These are phyloP conservation scores for Vidua macroura DNA, from an alignment of 2,113 vertebrate genomes.

Conservation along the genomic window DNA sequence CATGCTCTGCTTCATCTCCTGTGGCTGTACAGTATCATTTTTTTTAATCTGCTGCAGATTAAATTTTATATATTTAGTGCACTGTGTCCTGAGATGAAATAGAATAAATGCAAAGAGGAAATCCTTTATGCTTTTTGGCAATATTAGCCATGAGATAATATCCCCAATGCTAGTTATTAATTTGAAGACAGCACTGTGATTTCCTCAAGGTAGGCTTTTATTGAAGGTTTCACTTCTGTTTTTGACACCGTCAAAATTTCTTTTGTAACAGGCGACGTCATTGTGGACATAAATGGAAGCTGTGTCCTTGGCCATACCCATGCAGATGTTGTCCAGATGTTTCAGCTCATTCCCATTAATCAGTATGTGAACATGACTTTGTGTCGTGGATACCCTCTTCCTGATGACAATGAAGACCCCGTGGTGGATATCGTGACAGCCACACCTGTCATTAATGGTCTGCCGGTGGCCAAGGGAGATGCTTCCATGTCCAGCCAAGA, in stretches of 20 bases:
- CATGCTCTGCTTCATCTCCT: not conserved
- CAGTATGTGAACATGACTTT: constrained; percentile 94
- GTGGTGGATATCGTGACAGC: constrained; percentile 75
- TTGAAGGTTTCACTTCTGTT: not conserved
- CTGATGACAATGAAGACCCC: constrained; percentile 85
- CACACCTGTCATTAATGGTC: constrained; percentile 80
- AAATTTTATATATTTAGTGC: constrained; percentile 45
- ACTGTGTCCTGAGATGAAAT: not conserved
- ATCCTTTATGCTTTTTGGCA: not conserved
- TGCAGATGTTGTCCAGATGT: constrained; percentile 98
- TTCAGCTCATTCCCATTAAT: constrained; percentile 90
- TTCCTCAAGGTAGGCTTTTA: not conserved
- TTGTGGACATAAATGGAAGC: constrained; percentile 91
- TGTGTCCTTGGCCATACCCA: constrained; percentile 97
- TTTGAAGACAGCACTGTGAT: not conserved
- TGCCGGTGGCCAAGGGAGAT: constrained; percentile 75
- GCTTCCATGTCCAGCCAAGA: constrained; percentile 76
- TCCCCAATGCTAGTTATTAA: not conserved
- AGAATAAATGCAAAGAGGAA: constrained; percentile 14
- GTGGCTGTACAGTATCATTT: not conserved
- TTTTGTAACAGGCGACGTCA: constrained; percentile 88
- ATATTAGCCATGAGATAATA: not conserved
- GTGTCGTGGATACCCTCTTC: constrained; percentile 95
- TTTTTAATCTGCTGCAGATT: constrained; percentile 50
- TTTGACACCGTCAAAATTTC: not conserved